phyloP scores from a whole-genome alignment of 2,113 vertebrate species.

The Coreoperca whiteheadi region DNA sequence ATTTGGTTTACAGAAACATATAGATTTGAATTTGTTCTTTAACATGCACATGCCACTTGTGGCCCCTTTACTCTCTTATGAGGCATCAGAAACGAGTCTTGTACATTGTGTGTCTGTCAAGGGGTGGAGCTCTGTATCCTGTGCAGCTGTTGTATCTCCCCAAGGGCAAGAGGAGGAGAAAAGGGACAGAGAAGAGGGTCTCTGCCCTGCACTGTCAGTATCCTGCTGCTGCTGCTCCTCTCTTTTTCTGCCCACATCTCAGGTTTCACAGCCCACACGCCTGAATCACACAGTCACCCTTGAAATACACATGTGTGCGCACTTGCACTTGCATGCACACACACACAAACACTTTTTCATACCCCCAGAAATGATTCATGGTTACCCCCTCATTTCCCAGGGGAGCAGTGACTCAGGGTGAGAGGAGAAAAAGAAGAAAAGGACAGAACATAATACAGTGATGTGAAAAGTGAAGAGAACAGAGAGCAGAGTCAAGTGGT shows the following conservation, averaged over 20 bases:
- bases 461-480: constrained; percentile 33
- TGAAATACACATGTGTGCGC: constrained; percentile 26
- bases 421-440: constrained; percentile 68
- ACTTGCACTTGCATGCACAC: constrained; percentile 19
- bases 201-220: constrained; percentile 44
- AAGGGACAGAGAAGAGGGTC: constrained; percentile 49
- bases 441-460: constrained; percentile 52
- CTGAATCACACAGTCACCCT: constrained; percentile 75
- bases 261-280: constrained; percentile 79
- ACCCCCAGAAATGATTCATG: constrained; percentile 72
- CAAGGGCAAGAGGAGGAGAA: constrained; percentile 59
- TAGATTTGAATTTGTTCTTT: background rate
- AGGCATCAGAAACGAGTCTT: constrained; percentile 12
- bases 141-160: constrained; percentile 73
- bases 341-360: constrained; percentile 44
- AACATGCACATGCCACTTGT: background rate
- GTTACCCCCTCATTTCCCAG: constrained; percentile 69
- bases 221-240: constrained; percentile 48
- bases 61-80: background rate
- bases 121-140: constrained; percentile 30
- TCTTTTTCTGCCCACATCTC: constrained; percentile 72
- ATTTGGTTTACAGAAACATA: background rate
- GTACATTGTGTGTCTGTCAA: constrained; percentile 34
- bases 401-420: constrained; percentile 78
- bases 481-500: constrained; percentile 43